Conservation (phyloP, 2,113 vertebrate genomes). For the Dasypus novemcinctus region DNA sequence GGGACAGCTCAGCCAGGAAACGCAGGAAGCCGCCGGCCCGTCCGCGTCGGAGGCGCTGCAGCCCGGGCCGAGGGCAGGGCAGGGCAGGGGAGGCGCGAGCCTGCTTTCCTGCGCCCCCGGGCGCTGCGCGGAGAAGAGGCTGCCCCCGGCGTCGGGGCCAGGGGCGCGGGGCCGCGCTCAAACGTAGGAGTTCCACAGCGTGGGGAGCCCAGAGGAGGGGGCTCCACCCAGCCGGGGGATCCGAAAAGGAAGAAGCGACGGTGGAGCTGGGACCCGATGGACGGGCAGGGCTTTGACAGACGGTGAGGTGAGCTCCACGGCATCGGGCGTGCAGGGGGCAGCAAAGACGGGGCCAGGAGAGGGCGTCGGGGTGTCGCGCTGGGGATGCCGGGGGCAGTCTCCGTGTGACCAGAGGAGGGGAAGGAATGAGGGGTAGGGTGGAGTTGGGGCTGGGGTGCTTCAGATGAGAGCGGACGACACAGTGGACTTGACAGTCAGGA, state of each 20-base stretch:
- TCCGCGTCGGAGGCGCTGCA: not conserved
- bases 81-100: not conserved
- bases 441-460: not conserved
- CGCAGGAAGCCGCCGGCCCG: slow-evolving; percentile 52
- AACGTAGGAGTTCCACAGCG: not conserved
- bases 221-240: not conserved
- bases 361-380: not conserved
- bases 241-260: not conserved
- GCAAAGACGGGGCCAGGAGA: not conserved
- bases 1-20: slow-evolving; percentile 50
- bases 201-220: not conserved
- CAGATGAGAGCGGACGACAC: not conserved
- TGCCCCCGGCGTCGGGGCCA: no score
- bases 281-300: not conserved
- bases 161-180: not conserved
- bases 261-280: not conserved
- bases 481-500: not conserved
- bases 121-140: not conserved
- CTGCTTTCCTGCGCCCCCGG: not conserved
- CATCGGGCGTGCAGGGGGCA: not conserved
- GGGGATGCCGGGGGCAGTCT: not conserved
- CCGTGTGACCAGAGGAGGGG: fast-evolving
- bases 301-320: not conserved
- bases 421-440: not conserved
- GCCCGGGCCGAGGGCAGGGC: not conserved